Conservation (phyloP, 1,140 invertebrate species). For the Campodea augens region DNA sequence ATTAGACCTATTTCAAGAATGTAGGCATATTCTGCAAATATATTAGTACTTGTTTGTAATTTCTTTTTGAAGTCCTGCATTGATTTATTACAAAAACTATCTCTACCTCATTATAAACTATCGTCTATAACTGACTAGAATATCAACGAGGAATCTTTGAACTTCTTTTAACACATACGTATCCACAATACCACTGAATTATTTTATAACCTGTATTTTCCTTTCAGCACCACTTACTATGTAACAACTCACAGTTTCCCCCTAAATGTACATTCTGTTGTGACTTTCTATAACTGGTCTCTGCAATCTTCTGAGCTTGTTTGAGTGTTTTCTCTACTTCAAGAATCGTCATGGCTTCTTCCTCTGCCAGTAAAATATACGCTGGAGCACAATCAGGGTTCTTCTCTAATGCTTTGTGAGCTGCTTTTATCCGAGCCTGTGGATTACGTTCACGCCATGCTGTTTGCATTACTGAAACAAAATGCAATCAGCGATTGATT, state of each 20-base stretch:
- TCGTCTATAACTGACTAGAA: conserved; percentile 2
- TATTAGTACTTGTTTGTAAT: no score
- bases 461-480: conserved; percentile 68
- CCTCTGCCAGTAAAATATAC: conserved; percentile 86
- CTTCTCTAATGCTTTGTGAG: conserved; percentile 71
- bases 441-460: conserved; percentile 94
- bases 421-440: conserved; percentile 72
- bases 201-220: no score
- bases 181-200: no score
- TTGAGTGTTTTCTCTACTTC: conserved; percentile 78
- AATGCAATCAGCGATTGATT: no score
- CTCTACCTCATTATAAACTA: background rate
- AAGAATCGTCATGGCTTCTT: conserved; percentile 78
- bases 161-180: background rate
- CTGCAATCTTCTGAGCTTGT: conserved; percentile 71
- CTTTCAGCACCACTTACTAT: conserved; percentile 38
- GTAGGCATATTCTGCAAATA: no score
- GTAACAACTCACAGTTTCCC: conserved; percentile 50
- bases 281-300: conserved; percentile 63
- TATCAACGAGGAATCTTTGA: conserved; percentile 7
- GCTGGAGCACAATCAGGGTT: conserved; percentile 91
- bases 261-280: conserved; percentile 60
- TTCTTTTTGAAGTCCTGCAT: no score
- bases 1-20: no score
- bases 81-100: conserved; percentile 6